Evolutionary conservation across 2,888 invertebrate genomes (phyloP).

Genomic region (Terebella lapidaria): DNA sequence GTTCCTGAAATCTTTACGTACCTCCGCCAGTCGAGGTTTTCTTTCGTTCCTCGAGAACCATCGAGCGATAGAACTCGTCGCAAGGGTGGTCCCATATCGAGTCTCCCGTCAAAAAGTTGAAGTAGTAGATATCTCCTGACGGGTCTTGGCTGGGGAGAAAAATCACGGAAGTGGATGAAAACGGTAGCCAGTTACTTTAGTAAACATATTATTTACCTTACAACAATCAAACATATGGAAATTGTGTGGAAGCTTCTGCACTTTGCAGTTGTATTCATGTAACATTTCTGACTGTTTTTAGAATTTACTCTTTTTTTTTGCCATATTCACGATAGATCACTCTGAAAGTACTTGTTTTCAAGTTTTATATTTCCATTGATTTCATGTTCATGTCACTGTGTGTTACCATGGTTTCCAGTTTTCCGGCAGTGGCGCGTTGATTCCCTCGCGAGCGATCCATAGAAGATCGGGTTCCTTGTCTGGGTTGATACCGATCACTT

Average conservation of each 20-base stretch:
- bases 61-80: slow-evolving; percentile 75
- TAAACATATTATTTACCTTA: neutral
- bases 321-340: no score
- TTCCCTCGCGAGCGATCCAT: slow-evolving; percentile 81
- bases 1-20: neutral
- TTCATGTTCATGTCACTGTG: no score
- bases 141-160: slow-evolving; percentile 66
- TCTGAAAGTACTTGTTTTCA: no score
- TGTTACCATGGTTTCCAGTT: slow-evolving; percentile 53
- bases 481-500: slow-evolving; percentile 82
- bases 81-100: slow-evolving; percentile 94
- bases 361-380: no score
- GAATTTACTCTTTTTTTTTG: no score
- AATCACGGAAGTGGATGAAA: neutral
- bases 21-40: slow-evolving; percentile 11
- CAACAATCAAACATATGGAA: neutral
- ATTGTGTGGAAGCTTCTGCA: neutral
- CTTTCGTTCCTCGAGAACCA: slow-evolving; percentile 50
- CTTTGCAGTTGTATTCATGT: no score
- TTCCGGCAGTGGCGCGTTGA: slow-evolving; percentile 80
- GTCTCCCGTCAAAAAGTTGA: slow-evolving; percentile 74
- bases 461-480: slow-evolving; percentile 78
- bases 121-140: slow-evolving; percentile 79
- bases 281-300: no score
- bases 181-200: no score